A percentile compares a stretch with the other conserved stretches of the same genome.
phyloP scores from a whole-genome alignment of 2,113 vertebrate species.

The Paraplagusia blochii region DNA sequence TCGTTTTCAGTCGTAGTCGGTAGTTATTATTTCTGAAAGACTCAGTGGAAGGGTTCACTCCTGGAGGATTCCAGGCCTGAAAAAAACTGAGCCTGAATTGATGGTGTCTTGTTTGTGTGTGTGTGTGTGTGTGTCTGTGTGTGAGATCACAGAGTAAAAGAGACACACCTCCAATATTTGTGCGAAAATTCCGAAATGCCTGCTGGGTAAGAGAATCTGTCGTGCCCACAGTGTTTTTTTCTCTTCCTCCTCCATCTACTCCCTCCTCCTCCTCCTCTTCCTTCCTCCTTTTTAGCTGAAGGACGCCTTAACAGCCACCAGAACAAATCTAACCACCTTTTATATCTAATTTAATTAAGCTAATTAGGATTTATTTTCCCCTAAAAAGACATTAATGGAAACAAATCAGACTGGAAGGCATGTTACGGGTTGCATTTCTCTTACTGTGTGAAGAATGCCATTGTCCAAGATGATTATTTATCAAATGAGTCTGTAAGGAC shows the following conservation, averaged over 20 bases:
- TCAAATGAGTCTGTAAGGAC: no score
- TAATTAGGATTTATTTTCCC: background rate
- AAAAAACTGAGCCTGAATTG: background rate
- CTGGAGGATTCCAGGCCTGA: background rate
- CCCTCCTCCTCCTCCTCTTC: background rate
- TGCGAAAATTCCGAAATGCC: conserved; percentile 67
- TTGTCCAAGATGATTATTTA: no score
- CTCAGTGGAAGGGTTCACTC: background rate
- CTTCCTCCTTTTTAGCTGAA: background rate
- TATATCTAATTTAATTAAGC: background rate
- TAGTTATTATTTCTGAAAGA: background rate
- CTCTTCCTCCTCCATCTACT: conserved; percentile 8
- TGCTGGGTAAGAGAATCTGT: conserved; percentile 68
- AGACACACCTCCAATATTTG: conserved; percentile 70
- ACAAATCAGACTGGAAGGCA: no score
- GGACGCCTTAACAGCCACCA: conserved; percentile 19
- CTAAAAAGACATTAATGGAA: no score
- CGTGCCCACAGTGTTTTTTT: conserved; percentile 24
- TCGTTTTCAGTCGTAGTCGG: background rate
- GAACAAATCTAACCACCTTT: conserved; percentile 17
- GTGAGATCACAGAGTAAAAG: conserved; percentile 42
- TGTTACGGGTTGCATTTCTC: background rate
- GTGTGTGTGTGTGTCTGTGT: conserved; percentile 8
- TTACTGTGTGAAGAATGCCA: no score
- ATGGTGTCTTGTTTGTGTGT: background rate